phyloP scores from a whole-genome alignment of 53 echinoderm and acorn worm species.

The Astropecten irregularis region DNA sequence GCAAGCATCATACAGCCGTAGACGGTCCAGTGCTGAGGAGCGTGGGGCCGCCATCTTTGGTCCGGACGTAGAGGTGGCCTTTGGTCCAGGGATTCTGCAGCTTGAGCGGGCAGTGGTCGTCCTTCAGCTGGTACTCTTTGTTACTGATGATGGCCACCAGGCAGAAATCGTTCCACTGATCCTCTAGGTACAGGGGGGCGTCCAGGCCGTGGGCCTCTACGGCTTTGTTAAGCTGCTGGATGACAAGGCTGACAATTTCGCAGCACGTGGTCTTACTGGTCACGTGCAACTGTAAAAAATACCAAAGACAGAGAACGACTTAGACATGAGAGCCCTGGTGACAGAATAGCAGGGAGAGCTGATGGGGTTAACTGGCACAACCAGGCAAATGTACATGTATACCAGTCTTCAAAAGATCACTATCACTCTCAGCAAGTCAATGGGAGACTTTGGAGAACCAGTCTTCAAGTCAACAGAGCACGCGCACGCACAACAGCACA shows the following conservation, averaged over 20 bases:
- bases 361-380: too few relatives aligned
- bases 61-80: conserved; percentile 87
- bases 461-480: too few relatives aligned
- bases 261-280: conserved; percentile 86
- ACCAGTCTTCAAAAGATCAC: too few relatives aligned
- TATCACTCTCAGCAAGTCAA: too few relatives aligned
- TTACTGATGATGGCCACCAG: conserved; percentile 84
- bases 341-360: too few relatives aligned
- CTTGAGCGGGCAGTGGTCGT: conserved; percentile 89
- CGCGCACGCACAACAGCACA: too few relatives aligned
- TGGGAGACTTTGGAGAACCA: too few relatives aligned
- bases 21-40: conserved; percentile 72
- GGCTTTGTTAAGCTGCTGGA: conserved; percentile 98
- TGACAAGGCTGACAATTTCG: conserved; percentile 93
- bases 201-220: conserved; percentile 86
- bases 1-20: conserved; percentile 79
- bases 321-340: too few relatives aligned
- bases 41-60: conserved; percentile 66
- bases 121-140: conserved; percentile 81
- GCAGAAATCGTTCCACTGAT: conserved; percentile 88
- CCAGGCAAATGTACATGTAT: too few relatives aligned
- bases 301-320: background rate
- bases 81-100: conserved; percentile 99
- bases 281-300: conserved; percentile 91
- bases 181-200: conserved; percentile 81